Evolutionary conservation across 1,140 invertebrate genomes (phyloP).

Genomic region (Danaus melanippus): DNA sequence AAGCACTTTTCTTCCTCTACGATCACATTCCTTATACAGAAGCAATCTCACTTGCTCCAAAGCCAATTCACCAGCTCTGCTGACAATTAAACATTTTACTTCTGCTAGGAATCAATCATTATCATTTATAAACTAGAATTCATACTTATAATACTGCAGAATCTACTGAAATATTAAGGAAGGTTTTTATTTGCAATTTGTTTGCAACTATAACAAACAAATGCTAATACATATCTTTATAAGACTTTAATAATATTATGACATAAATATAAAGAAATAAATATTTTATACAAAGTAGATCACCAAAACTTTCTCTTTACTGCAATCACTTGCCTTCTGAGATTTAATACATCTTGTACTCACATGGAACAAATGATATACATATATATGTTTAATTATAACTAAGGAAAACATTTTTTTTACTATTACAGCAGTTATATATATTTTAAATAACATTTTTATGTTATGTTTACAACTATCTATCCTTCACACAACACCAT

Average conservation of each 20-base stretch:
- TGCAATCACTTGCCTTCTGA: slow-evolving; percentile 4
- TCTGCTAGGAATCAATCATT: too few species aligned
- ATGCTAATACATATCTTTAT: too few species aligned
- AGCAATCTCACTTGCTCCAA: slow-evolving; percentile 82
- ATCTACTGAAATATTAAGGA: background rate
- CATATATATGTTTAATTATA: too few species aligned
- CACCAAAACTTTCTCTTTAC: slow-evolving; percentile 19
- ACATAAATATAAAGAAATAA: slow-evolving; percentile 3
- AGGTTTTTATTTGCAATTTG: background rate
- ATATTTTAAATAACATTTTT: too few species aligned
- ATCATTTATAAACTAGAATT: background rate
- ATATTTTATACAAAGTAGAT: slow-evolving; percentile 7
- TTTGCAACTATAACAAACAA: background rate
- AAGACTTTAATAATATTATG: background rate
- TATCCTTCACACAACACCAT: too few species aligned
- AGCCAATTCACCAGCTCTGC: slow-evolving; percentile 53
- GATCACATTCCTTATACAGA: slow-evolving; percentile 89
- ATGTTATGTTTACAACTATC: too few species aligned
- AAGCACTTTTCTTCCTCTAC: slow-evolving; percentile 82
- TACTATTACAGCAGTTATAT: too few species aligned
- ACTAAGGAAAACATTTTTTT: too few species aligned
- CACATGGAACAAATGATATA: too few species aligned
- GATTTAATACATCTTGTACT: too few species aligned
- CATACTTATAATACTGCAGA: background rate
- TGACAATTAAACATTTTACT: slow-evolving; percentile 15